These are phyloP conservation scores for Bombus impatiens DNA, from an alignment of 1,140 invertebrate species.

Conservation along the genomic window DNA sequence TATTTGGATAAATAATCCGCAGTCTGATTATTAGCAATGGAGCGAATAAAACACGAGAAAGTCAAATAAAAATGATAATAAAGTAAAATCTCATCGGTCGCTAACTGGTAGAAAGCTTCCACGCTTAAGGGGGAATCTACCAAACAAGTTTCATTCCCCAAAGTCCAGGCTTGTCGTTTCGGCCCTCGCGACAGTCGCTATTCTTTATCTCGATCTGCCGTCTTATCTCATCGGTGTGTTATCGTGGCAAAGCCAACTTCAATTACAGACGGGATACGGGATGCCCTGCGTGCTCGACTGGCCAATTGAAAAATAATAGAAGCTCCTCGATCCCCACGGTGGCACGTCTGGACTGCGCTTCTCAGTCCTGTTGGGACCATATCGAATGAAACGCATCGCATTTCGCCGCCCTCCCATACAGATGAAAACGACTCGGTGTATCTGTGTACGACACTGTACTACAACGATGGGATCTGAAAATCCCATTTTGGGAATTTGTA, in stretches of 20 bases:
- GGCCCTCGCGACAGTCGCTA: neutral
- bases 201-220: neutral
- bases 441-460: no score
- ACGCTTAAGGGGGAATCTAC: neutral
- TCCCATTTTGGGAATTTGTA: no score
- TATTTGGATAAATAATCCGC: no score
- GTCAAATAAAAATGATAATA: no score
- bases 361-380: neutral
- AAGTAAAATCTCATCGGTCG: no score
- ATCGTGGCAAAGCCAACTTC: neutral
- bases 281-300: neutral
- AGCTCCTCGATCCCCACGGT: neutral
- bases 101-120: neutral
- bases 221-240: neutral
- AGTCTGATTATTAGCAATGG: no score
- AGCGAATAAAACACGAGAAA: no score
- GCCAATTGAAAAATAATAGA: conserved; percentile 7
- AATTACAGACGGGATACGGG: neutral
- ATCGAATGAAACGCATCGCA: neutral
- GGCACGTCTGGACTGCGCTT: neutral
- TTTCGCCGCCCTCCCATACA: neutral
- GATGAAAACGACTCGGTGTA: no score
- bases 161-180: neutral
- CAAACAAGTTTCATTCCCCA: neutral
- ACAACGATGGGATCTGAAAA: no score